These are phyloP conservation scores for Scolanthus callimorphus DNA, from an alignment of 92 coral and sea anemone genomes.

Conservation along the genomic window DNA sequence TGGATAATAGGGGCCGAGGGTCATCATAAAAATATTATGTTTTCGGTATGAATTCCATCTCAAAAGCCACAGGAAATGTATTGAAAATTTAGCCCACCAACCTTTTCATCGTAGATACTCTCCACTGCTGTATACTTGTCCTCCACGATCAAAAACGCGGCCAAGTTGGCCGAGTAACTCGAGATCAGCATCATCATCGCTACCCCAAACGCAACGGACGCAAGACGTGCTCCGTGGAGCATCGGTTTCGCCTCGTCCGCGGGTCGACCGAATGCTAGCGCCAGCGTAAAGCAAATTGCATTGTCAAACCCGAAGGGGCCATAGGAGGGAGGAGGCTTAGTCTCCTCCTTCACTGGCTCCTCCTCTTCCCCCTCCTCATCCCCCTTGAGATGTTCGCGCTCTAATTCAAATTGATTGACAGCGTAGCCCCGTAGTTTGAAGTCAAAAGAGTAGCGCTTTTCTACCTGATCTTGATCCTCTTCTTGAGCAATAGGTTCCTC, in stretches of 20 bases:
- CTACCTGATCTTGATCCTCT: background rate
- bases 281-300: conserved; percentile 68
- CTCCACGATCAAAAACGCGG: conserved; percentile 73
- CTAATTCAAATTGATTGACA: too few relatives aligned
- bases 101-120: conserved; percentile 78
- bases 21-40: too few relatives aligned
- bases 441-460: background rate
- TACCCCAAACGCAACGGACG: conserved; percentile 74
- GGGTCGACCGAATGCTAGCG: conserved; percentile 79
- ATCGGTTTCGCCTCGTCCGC: conserved; percentile 68
- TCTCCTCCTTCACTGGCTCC: background rate
- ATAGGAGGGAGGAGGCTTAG: background rate
- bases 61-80: too few relatives aligned
- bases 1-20: too few relatives aligned
- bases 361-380: background rate
- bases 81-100: too few relatives aligned
- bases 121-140: conserved; percentile 64
- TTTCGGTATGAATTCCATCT: too few relatives aligned
- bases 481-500: too few relatives aligned
- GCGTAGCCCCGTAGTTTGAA: too few relatives aligned
- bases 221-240: conserved; percentile 67
- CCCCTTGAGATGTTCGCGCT: too few relatives aligned
- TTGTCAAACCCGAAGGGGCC: conserved; percentile 61
- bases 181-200: conserved; percentile 84
- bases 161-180: conserved; percentile 79